These are phyloP conservation scores for Fregata magnificens DNA, from an alignment of 2,113 vertebrate species.

Conservation along the genomic window DNA sequence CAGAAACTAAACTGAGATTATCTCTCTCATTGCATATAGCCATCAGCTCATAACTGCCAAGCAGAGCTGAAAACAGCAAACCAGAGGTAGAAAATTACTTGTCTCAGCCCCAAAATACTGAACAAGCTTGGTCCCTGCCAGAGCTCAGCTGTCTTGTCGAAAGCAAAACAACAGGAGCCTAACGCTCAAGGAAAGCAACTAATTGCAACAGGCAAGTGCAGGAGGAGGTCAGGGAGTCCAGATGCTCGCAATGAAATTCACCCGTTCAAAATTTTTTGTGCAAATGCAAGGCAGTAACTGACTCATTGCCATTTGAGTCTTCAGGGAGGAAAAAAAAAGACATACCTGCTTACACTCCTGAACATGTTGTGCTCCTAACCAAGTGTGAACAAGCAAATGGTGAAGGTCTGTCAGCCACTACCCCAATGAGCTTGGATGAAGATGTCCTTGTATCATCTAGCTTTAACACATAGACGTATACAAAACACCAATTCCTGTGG, in stretches of 20 bases:
- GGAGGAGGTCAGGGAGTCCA: not conserved
- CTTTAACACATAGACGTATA: not conserved
- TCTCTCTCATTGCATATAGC: not conserved
- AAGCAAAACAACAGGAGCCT: not conserved
- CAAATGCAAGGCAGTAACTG: not conserved
- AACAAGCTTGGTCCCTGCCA: not conserved
- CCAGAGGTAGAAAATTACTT: not conserved
- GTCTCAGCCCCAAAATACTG: not conserved
- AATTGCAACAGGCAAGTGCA: not conserved
- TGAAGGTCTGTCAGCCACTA: not conserved
- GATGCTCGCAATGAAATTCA: not conserved
- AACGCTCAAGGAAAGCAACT: not conserved
- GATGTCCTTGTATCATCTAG: not conserved
- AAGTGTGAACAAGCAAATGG: not conserved
- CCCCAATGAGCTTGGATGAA: not conserved
- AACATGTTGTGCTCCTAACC: not conserved
- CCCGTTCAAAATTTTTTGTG: not conserved
- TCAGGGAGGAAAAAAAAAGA: not conserved
- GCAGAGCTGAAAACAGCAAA: not conserved
- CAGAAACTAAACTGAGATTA: not conserved
- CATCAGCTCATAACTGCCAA: not conserved
- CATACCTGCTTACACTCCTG: not conserved
- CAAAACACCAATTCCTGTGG: not conserved
- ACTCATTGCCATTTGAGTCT: not conserved
- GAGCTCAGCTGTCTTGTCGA: not conserved